Percentiles rank a stretch among this genome's conserved stretches.
phyloP scores from a whole-genome alignment of 2,888 invertebrate genomes.

The Thysanoteuthis rhombus region DNA sequence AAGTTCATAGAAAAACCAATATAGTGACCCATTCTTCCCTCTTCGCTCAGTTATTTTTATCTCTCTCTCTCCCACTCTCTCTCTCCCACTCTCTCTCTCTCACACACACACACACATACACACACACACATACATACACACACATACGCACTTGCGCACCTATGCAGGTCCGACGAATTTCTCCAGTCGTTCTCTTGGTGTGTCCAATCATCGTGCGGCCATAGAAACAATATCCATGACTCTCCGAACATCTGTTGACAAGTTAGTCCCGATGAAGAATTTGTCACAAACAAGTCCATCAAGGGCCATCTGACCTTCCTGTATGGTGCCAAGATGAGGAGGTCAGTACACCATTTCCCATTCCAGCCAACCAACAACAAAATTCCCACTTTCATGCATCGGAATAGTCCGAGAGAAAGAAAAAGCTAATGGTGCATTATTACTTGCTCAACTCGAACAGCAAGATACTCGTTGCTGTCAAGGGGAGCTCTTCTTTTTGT shows the following conservation, averaged over 20 bases:
- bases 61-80: no score
- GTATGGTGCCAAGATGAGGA: neutral
- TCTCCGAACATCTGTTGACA: neutral
- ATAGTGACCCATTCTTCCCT: no score
- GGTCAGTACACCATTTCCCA: neutral
- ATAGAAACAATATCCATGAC: neutral
- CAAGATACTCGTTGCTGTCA: neutral
- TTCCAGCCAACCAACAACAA: neutral
- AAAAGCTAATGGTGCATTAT: neutral
- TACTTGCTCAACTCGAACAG: neutral
- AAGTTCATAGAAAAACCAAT: no score
- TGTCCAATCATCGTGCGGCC: neutral
- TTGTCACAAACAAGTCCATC: neutral
- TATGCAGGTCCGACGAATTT: neutral
- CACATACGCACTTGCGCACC: neutral
- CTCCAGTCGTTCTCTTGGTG: neutral
- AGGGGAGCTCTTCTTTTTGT: neutral
- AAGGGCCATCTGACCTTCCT: neutral
- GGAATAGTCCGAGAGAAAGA: neutral
- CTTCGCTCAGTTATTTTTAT: no score
- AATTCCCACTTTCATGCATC: neutral
- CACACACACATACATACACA: neutral
- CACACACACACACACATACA: neutral
- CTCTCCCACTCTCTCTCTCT: no score
- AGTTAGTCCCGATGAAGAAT: neutral